Conservation (phyloP, 2,113 vertebrate species). For the Cryptoleucopteryx plumbea region DNA sequence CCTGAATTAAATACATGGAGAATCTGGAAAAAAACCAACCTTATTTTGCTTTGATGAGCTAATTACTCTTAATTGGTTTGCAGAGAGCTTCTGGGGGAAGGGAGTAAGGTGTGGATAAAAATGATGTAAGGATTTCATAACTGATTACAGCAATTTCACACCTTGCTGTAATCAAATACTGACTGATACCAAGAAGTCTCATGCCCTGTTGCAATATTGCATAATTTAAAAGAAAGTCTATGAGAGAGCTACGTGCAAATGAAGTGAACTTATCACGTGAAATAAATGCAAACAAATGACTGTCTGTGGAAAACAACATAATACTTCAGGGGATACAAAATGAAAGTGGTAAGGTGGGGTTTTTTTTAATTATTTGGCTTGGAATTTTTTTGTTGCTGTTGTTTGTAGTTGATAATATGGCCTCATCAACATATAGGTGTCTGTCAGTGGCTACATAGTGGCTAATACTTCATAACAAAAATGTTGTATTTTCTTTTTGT, state of each 20-base stretch:
- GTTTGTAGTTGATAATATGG: background rate
- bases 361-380: background rate
- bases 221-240: background rate
- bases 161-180: background rate
- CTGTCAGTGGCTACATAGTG: background rate
- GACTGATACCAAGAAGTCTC: background rate
- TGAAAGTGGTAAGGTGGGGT: background rate
- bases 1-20: background rate
- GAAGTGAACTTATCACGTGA: background rate
- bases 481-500: background rate
- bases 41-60: background rate
- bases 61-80: background rate
- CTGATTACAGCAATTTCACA: background rate
- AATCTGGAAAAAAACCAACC: background rate
- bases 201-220: background rate
- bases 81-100: background rate
- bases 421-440: background rate
- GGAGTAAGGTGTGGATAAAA: background rate
- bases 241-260: background rate
- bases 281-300: background rate
- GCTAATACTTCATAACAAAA: background rate
- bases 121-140: background rate
- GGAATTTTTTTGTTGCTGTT: background rate
- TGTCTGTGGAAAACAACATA: background rate
- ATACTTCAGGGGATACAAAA: background rate